A percentile compares a stretch with the other conserved stretches of the same genome.
Evolutionary conservation across 2,113 vertebrate species (phyloP).

Genomic region (Isurus oxyrinchus): DNA sequence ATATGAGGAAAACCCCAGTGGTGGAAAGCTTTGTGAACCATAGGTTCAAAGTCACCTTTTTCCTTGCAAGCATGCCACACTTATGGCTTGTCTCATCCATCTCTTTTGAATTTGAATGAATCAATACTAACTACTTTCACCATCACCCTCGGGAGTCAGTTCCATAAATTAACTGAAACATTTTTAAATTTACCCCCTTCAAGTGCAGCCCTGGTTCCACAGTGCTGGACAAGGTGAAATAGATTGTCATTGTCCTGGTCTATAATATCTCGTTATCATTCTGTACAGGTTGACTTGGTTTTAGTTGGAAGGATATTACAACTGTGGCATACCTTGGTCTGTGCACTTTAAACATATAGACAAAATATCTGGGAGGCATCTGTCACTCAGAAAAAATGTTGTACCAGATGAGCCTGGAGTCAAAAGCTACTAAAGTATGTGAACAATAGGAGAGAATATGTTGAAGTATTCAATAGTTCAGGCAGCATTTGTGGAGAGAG

Average conservation of each 20-base stretch:
- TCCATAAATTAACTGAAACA: neutral
- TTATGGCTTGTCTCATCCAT: neutral
- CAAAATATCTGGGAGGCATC: too few species aligned
- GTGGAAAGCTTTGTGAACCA: neutral
- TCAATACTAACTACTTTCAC: neutral
- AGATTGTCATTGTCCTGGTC: neutral
- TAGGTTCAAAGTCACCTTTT: neutral
- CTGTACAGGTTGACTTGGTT: too few species aligned
- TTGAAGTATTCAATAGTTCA: too few species aligned
- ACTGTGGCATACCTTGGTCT: too few species aligned
- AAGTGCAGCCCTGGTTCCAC: neutral
- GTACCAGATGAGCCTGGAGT: too few species aligned
- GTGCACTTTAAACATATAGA: too few species aligned
- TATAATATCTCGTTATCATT: too few species aligned
- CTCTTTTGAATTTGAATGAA: neutral
- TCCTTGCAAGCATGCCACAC: neutral
- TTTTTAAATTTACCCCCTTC: neutral
- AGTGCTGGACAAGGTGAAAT: neutral
- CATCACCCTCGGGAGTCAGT: neutral
- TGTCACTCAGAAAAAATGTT: too few species aligned
- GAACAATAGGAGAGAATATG: too few species aligned
- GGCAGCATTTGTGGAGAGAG: too few species aligned
- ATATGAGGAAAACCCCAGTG: neutral
- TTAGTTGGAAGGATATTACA: too few species aligned
- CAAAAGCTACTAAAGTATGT: too few species aligned